Conservation (phyloP, 2,888 invertebrate genomes). For the Scotopteryx bipunctaria region DNA sequence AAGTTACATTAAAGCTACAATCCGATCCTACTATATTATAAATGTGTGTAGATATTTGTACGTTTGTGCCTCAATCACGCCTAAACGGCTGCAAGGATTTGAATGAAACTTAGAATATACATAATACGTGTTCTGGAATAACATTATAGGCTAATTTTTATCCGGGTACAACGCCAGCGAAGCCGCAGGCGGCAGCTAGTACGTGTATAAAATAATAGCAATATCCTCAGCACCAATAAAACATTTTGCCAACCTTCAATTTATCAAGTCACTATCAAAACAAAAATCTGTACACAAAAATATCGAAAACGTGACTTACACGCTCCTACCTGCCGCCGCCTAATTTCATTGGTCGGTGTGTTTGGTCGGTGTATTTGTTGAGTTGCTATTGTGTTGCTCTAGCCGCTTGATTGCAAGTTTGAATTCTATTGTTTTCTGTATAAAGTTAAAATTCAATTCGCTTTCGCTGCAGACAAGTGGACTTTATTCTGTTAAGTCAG, state of each 20-base stretch:
- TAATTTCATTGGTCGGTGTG: slow-evolving; percentile 28
- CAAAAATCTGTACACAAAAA: slow-evolving; percentile 30
- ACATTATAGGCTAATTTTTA: too few species aligned
- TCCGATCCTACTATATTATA: too few species aligned
- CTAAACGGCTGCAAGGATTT: too few species aligned
- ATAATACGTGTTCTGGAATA: too few species aligned
- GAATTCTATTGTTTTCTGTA: slow-evolving; percentile 16
- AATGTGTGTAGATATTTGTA: too few species aligned
- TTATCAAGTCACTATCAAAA: slow-evolving; percentile 29
- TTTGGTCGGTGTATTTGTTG: slow-evolving; percentile 23
- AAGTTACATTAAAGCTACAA: too few species aligned
- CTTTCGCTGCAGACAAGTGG: not conserved
- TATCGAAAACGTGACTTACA: slow-evolving; percentile 33
- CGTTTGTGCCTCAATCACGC: too few species aligned
- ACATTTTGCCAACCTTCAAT: slow-evolving; percentile 15
- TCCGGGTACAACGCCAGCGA: too few species aligned
- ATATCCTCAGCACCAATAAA: slow-evolving; percentile 10
- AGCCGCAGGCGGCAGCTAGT: too few species aligned
- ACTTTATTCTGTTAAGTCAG: slow-evolving; percentile 4
- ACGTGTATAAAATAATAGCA: too few species aligned
- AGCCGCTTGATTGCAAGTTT: slow-evolving; percentile 19
- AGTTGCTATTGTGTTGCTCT: slow-evolving; percentile 20
- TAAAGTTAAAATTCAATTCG: slow-evolving; percentile 3
- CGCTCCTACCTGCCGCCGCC: slow-evolving; percentile 25
- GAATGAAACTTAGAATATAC: too few species aligned